Conservation (phyloP, 2,888 invertebrate species). For the Deilephila porcellus region DNA sequence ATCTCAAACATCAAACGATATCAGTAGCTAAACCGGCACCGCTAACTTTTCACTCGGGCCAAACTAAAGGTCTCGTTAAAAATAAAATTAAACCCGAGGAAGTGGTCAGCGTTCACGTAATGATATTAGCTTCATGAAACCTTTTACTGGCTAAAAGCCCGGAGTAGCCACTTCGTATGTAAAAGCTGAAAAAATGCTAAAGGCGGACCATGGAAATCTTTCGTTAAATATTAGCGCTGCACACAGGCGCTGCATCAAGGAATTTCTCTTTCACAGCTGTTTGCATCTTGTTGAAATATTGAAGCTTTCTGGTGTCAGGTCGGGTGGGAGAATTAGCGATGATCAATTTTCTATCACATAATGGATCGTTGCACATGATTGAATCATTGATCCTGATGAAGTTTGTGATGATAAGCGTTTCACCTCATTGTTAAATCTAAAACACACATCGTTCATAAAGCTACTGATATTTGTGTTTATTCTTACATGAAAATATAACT, state of each 20-base stretch:
- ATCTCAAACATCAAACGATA: slow-evolving; percentile 25
- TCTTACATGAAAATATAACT: no score
- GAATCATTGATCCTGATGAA: not conserved
- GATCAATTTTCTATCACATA: not conserved
- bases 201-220: slow-evolving; percentile 52
- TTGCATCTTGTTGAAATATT: slow-evolving; percentile 70
- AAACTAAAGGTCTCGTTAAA: slow-evolving; percentile 11
- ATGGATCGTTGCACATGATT: no score
- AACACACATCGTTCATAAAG: no score
- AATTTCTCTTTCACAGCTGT: slow-evolving; percentile 57
- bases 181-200: slow-evolving; percentile 47
- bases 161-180: slow-evolving; percentile 41
- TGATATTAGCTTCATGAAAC: slow-evolving; percentile 29
- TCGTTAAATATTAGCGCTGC: slow-evolving; percentile 58
- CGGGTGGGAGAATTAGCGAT: slow-evolving; percentile 42
- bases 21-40: slow-evolving; percentile 26
- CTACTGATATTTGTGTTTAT: no score
- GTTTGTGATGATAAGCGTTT: not conserved
- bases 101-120: slow-evolving; percentile 13
- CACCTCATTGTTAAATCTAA: no score
- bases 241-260: slow-evolving; percentile 58
- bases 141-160: slow-evolving; percentile 29
- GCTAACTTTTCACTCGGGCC: not conserved
- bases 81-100: slow-evolving; percentile 20
- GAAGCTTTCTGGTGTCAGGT: slow-evolving; percentile 50